Percentiles rank a stretch among this genome's conserved stretches.
phyloP scores from a whole-genome alignment of 2,113 vertebrate species.

The Azemiops feae region DNA sequence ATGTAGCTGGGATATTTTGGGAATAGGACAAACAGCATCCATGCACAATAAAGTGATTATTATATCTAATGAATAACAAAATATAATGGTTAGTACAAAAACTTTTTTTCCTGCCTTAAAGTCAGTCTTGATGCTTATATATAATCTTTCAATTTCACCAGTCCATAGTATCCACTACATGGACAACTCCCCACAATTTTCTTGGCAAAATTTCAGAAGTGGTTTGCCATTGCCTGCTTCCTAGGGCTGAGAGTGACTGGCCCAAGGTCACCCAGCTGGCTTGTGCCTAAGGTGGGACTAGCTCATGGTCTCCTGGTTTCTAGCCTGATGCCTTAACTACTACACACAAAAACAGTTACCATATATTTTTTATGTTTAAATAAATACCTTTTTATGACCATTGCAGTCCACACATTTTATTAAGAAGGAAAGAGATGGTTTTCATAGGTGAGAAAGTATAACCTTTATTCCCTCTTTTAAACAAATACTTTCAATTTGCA shows the following conservation, averaged over 20 bases:
- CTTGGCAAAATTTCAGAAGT: neutral
- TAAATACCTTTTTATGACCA: neutral
- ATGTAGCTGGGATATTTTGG: conserved; percentile 24
- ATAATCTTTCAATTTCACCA: too few species aligned
- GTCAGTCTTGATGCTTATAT: neutral
- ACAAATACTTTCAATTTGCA: neutral
- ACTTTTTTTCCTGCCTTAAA: neutral
- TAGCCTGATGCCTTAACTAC: neutral
- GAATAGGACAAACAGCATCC: conserved; percentile 43
- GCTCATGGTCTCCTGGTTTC: neutral
- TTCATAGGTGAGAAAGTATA: neutral
- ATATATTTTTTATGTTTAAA: neutral
- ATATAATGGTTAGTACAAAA: neutral
- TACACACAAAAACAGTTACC: neutral
- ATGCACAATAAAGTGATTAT: neutral
- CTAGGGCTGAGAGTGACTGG: neutral
- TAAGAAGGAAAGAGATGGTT: neutral
- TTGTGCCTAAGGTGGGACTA: neutral
- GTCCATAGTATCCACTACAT: too few species aligned
- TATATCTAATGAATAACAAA: neutral
- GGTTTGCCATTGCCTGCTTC: neutral
- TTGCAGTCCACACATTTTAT: neutral
- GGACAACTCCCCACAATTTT: neutral
- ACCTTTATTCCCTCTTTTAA: neutral
- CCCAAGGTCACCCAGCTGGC: neutral